phyloP scores from a whole-genome alignment of 2,113 vertebrate species.

The Pseudopodoces humilis region DNA sequence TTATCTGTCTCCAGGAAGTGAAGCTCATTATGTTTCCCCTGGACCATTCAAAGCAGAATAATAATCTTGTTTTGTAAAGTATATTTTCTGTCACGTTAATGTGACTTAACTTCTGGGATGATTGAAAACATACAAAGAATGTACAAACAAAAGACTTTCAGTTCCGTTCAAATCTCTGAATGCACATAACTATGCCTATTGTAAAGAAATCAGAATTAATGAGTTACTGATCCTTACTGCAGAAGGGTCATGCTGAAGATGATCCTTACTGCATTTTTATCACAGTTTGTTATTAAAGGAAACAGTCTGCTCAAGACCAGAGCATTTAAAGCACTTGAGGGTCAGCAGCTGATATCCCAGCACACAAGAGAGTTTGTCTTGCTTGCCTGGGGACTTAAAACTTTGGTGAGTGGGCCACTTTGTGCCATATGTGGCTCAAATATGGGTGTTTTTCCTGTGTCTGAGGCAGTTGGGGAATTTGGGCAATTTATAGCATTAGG shows the following conservation, averaged over 20 bases:
- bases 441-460: neutral
- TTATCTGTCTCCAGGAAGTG: slow-evolving; percentile 2
- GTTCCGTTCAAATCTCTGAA: neutral
- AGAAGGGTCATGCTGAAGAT: neutral
- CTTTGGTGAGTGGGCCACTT: neutral
- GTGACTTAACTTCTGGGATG: neutral
- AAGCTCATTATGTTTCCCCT: neutral
- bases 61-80: neutral
- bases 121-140: neutral
- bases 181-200: neutral
- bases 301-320: neutral
- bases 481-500: neutral
- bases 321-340: neutral
- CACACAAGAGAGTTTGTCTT: neutral
- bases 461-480: neutral
- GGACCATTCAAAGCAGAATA: neutral
- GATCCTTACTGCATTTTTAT: neutral
- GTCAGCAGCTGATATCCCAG: neutral
- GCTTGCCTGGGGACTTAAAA: rapidly evolving
- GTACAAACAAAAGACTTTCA: neutral
- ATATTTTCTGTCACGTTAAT: neutral
- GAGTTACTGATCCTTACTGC: neutral
- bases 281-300: neutral
- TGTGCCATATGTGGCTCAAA: neutral
- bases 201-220: neutral